Evolutionary conservation across 2,113 vertebrate genomes (phyloP).

Genomic region (Mustela lutreola): DNA sequence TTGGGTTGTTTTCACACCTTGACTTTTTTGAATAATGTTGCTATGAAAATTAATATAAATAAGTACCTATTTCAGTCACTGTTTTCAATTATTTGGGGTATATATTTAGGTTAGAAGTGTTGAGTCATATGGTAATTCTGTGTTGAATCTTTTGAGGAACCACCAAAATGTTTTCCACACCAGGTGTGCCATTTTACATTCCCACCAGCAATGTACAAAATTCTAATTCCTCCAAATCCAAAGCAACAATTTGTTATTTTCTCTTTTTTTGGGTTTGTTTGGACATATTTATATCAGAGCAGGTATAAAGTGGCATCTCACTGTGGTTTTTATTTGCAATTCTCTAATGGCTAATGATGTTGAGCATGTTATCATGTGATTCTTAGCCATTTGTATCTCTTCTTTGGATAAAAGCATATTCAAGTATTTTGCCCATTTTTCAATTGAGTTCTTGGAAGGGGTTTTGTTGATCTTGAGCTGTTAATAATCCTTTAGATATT

Average conservation of each 20-base stretch:
- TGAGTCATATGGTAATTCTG: neutral
- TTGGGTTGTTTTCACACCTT: neutral
- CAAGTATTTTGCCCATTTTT: neutral
- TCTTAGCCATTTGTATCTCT: neutral
- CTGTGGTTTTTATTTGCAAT: neutral
- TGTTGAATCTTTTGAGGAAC: neutral
- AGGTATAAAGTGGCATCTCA: neutral
- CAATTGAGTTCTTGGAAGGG: neutral
- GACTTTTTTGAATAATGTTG: neutral
- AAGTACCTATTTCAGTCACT: neutral
- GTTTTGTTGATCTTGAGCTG: neutral
- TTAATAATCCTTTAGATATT: neutral
- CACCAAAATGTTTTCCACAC: neutral
- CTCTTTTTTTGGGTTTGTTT: neutral
- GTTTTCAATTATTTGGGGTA: neutral
- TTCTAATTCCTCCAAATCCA: neutral
- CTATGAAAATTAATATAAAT: neutral
- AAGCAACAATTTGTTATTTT: neutral
- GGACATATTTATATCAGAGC: neutral
- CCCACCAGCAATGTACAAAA: neutral
- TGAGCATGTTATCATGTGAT: neutral
- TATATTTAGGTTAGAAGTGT: neutral
- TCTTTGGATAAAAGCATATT: neutral
- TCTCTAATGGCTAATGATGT: neutral
- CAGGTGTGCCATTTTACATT: neutral